Conservation (phyloP, 2,113 vertebrate species). For the Thunnus thynnus region DNA sequence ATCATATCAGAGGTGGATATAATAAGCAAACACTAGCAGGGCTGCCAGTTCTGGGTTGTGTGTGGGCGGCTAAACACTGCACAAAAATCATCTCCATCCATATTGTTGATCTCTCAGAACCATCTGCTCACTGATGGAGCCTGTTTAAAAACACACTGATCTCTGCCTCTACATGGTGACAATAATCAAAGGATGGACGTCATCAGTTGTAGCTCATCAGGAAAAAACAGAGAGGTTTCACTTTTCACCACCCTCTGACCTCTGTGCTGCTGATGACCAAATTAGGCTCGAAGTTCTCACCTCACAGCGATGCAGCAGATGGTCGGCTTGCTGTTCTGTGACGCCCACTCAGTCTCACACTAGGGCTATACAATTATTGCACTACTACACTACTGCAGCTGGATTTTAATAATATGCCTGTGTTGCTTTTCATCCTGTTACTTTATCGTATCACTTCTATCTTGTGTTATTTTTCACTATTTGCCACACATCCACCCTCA, state of each 20-base stretch:
- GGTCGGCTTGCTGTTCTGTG: not conserved
- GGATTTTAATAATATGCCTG: not conserved
- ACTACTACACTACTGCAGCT: slow-evolving; percentile 8
- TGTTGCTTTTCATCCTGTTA: not conserved
- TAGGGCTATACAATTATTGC: not conserved
- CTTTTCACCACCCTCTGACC: not conserved
- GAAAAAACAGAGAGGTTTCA: not conserved
- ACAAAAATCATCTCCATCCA: slow-evolving; percentile 39
- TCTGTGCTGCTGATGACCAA: slow-evolving; percentile 48
- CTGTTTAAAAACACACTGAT: slow-evolving; percentile 1
- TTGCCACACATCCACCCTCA: not conserved
- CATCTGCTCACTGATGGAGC: slow-evolving; percentile 38
- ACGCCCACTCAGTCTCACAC: slow-evolving; percentile 20
- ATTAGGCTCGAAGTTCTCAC: slow-evolving; percentile 47
- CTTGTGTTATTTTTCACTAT: not conserved
- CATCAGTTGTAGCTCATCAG: not conserved
- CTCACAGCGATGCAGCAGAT: slow-evolving; percentile 37
- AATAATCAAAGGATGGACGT: slow-evolving; percentile 14
- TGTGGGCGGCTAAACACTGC: slow-evolving; percentile 43
- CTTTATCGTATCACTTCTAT: not conserved
- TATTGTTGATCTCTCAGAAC: slow-evolving; percentile 49
- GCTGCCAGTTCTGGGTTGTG: not conserved
- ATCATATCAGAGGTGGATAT: not conserved
- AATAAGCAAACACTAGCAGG: slow-evolving; percentile 14
- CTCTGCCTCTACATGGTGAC: slow-evolving; percentile 50